Conservation (phyloP, 1,140 invertebrate species). For the Leptoteleia sp. region DNA sequence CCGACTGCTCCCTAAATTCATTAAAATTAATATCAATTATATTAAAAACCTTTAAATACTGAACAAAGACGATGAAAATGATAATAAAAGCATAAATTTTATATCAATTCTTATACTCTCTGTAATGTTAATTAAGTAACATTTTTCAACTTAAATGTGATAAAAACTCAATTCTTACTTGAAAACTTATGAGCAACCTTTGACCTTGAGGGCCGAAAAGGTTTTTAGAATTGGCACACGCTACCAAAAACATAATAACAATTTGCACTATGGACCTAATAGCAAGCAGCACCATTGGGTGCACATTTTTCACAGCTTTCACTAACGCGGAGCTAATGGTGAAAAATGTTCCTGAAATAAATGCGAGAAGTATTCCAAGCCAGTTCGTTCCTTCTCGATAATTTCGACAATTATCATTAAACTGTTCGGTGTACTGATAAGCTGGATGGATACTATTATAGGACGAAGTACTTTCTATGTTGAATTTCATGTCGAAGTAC, state of each 20-base stretch:
- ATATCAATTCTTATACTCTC: too few relatives aligned
- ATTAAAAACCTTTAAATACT: too few relatives aligned
- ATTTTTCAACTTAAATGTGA: too few relatives aligned
- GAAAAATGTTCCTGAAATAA: conserved; percentile 81
- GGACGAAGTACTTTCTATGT: conserved; percentile 72
- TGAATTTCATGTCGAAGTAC: conserved; percentile 73
- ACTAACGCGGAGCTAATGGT: conserved; percentile 81
- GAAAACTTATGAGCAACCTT: conserved; percentile 77
- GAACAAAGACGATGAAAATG: too few relatives aligned
- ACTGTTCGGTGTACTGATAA: conserved; percentile 76
- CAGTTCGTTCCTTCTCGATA: conserved; percentile 78
- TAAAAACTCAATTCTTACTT: too few relatives aligned
- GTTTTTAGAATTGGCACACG: conserved; percentile 71
- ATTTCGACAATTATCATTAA: conserved; percentile 74
- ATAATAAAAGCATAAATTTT: too few relatives aligned
- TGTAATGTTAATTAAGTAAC: too few relatives aligned
- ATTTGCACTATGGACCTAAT: conserved; percentile 80
- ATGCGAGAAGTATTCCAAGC: conserved; percentile 80
- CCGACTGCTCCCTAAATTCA: conserved; percentile 80
- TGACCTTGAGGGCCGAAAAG: conserved; percentile 78
- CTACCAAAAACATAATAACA: conserved; percentile 74
- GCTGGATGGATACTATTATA: conserved; percentile 77
- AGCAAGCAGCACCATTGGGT: conserved; percentile 80
- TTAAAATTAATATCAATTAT: conserved; percentile 1
- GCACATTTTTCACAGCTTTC: conserved; percentile 79